Percentiles rank a stretch among this genome's conserved stretches.
phyloP scores from a whole-genome alignment of 2,113 vertebrate species.

The Barnardius zonarius region DNA sequence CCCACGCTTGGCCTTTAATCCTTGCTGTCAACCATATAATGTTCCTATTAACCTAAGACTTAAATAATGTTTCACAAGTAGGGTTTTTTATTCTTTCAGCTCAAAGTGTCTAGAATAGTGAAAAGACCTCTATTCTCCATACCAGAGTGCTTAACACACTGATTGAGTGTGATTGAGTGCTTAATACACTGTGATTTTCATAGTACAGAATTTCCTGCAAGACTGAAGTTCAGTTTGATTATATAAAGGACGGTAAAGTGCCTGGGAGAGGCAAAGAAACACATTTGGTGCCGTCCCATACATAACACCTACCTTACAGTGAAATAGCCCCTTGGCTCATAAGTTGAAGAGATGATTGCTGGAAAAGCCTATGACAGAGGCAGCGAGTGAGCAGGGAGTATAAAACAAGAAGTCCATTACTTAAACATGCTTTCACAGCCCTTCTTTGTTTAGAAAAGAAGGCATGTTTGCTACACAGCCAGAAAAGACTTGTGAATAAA shows the following conservation, averaged over 20 bases:
- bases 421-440: fast-evolving
- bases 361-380: neutral
- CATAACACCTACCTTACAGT: neutral
- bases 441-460: neutral
- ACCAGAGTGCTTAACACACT: neutral
- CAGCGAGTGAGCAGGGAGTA: neutral
- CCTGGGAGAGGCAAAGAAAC: neutral
- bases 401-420: neutral
- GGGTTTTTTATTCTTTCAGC: neutral
- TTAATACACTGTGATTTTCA: neutral
- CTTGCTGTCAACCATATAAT: neutral
- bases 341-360: neutral
- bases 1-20: neutral
- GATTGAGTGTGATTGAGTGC: neutral
- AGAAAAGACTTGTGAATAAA: neutral
- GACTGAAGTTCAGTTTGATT: neutral
- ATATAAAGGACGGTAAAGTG: neutral
- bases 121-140: neutral
- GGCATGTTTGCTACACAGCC: neutral
- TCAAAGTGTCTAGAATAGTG: neutral
- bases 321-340: neutral
- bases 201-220: neutral
- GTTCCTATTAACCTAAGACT: neutral
- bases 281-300: neutral
- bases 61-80: neutral